Evolutionary conservation across 2,113 vertebrate genomes (phyloP).

Genomic region (Aptenodytes forsteri): DNA sequence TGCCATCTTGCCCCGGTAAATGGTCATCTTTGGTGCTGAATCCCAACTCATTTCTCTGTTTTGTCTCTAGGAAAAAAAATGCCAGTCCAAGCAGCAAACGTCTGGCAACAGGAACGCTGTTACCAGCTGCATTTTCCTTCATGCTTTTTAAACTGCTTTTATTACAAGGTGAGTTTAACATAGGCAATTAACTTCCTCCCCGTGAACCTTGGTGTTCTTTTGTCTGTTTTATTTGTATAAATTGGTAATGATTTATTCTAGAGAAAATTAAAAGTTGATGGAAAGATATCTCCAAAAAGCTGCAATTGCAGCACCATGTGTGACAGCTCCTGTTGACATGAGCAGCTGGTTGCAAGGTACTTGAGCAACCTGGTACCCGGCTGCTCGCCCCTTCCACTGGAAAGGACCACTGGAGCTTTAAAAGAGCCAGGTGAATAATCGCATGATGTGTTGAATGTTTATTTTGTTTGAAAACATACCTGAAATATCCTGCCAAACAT

Average conservation of each 20-base stretch:
- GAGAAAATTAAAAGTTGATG: background rate
- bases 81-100: background rate
- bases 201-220: background rate
- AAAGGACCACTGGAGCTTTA: background rate
- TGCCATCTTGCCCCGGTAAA: background rate
- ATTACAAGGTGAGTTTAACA: background rate
- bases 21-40: background rate
- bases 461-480: background rate
- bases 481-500: background rate
- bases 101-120: background rate
- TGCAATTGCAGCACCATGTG: background rate
- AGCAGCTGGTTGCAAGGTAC: background rate
- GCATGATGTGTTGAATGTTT: background rate
- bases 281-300: background rate
- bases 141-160: background rate
- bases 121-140: background rate
- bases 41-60: background rate
- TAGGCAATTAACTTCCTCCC: background rate
- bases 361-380: background rate
- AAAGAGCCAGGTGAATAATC: background rate
- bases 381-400: background rate
- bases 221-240: background rate
- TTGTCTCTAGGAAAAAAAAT: background rate
- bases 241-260: background rate
- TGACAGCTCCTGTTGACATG: rapidly evolving